Base-by-base conservation (phyloP, 2,113 vertebrate genomes). In the Trichomycterus rosablanca region DNA sequence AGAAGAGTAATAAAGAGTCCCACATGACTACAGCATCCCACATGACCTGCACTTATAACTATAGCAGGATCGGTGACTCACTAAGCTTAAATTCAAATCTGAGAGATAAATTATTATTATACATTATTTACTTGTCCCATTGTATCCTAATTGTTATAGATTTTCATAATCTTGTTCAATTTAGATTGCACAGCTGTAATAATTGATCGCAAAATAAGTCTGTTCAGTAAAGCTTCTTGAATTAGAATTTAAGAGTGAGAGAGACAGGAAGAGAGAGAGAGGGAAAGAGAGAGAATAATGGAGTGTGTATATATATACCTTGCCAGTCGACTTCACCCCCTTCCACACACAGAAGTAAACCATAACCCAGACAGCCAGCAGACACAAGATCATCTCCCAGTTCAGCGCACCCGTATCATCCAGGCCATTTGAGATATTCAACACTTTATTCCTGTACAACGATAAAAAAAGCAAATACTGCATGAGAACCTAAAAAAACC, bases 261-360 rank as follows among this genome's bases (percentile, higher is more conserved):
- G n/a, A n/a, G n/a, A n/a, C n/a, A n/a, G n/a, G n/a, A n/a, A n/a
- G n/a, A n/a, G n/a, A n/a, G 14, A 43, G 23, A n/a, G 14, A 30
- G 26, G 4, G 7, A 30, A 7, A 3, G n/a, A 34, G 22, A 12
- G 7, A 40, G n/a, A 30, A 11, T 23, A 2, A 34, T n/a, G 14
- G 3, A 40, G 2, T n/a, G 14, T 23, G n/a, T n/a, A n/a, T n/a
- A 20, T 15, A 3, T 8, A 40, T 68, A 89, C 88, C 87, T 88
- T 89, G 49, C 87, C 87, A 0, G 86, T 84, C 30, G 86, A 89
- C 60, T 89, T 90, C 63, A 90, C 88, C n/a, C 88, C 88, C 61
- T 90, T 90, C 89, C 89, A 90, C 40, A 90, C 87, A 1, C 88
- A 90, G 81, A 90, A 90, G 63, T 90, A 90, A 46, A 90, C 85